Evolutionary conservation across 2,888 invertebrate genomes (phyloP).

Genomic region (Prosapia bicincta): DNA sequence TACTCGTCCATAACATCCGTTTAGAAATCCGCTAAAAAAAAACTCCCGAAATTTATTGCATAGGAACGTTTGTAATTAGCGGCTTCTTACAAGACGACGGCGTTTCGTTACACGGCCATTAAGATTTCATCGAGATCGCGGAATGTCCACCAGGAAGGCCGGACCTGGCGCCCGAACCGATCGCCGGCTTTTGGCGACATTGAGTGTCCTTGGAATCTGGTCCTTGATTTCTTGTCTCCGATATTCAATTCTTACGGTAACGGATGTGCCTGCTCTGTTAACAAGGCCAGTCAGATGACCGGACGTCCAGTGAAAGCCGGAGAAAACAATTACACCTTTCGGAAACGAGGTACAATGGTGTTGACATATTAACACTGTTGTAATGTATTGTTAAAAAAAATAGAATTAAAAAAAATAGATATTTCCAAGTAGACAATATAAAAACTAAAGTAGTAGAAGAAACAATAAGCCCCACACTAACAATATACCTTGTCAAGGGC

Average conservation of each 20-base stretch:
- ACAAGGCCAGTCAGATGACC: not conserved
- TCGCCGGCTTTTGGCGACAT: not conserved
- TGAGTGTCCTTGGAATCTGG: not conserved
- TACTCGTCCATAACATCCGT: too few species aligned
- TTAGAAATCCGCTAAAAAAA: too few species aligned
- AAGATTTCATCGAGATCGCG: not conserved
- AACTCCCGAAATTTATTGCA: too few species aligned
- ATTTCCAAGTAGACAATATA: too few species aligned
- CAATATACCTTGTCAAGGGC: too few species aligned
- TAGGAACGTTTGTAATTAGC: too few species aligned
- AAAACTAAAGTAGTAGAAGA: too few species aligned
- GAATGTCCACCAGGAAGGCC: not conserved
- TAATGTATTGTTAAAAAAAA: too few species aligned
- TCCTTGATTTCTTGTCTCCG: not conserved
- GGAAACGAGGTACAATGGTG: not conserved
- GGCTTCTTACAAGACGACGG: not conserved
- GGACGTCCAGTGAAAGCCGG: not conserved
- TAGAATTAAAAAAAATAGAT: too few species aligned
- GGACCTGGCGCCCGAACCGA: not conserved
- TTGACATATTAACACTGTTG: too few species aligned
- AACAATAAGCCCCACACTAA: too few species aligned
- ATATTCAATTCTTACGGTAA: not conserved
- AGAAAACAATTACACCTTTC: not conserved
- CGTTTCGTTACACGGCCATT: not conserved
- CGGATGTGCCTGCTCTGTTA: not conserved